Evolutionary conservation across 2,797 vertebrate genomes (phyloP), one percentile per base, ranked within the genome.

Genomic region (Semotilus atromaculatus): DNA sequence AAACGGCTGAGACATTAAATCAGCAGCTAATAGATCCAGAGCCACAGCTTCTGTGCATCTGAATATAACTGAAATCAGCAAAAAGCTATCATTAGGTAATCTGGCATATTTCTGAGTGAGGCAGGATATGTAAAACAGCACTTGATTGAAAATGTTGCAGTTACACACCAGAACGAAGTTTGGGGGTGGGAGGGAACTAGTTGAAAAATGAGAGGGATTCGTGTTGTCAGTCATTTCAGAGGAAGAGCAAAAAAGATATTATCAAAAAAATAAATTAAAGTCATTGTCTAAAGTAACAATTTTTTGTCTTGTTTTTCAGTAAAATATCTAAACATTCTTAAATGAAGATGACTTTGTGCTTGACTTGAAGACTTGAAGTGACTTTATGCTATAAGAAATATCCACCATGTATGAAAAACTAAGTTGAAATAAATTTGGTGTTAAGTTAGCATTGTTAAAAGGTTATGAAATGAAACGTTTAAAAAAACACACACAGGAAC

Each of bases 1-100:
- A 80, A 85, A 77, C 45, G 29, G 64, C 23, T 26, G 36, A 80
- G 53, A 80, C 74, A 80, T 48, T 64, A 1, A 60, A 71, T 85
- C 80, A 82, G 82, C 31, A 64, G 70, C 74, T 43, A 45, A 36
- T 36, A 60, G 77, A 82, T 40, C 10, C 71, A 84, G 73, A 13
- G 3, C 43, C 43, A 43, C 3, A 13, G 11, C 43, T 9, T 40
- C 8, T 43, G 43, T 13, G 60, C 21, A n/a, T 76, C 73, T 76
- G 48, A 55, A 55, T 11, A 48, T 7, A 23, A 51, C 7, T 9
- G 1, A 68, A 68, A 40, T 23, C 19, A 21, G 31, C 31, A 9
- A 36, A 36, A 34, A 1, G 0, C 18, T 13, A 5, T 38, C 16
- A 38, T 45, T 58, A 11, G n/a, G 23, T 58, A 58, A 45, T 48